Evolutionary conservation across 2,888 invertebrate genomes (phyloP), one percentile per base, ranked within the genome.

Genomic region (Xylocampa areola): DNA sequence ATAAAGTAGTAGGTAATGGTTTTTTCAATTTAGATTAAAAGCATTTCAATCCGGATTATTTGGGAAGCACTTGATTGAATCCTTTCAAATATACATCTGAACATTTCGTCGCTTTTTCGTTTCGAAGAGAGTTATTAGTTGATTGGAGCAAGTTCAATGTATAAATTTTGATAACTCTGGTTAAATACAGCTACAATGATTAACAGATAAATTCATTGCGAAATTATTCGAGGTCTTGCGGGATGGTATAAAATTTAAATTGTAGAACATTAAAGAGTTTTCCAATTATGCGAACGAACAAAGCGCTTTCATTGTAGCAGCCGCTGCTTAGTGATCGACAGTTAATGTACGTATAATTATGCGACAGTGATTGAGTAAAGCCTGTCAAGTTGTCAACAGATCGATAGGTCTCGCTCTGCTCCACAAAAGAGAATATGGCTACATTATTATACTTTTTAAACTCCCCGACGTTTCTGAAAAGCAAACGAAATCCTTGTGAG

Each of bases 1-100:
- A 30, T 37, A 32, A 52, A 49, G 47, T 50, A 53, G 23, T 29
- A 41, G 36, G 32, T 39, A 44, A 54, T 30, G 33, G 33, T 45
- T 61, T 55, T 59, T 72, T 41, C 53, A 49, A 65, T 45, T 64
- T 52, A 49, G 29, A 65, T 65, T 58, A 50, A 65, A 64, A 72
- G 51, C 41, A 44, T 57, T 67, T 43, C 35, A 65, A 66, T 62
- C 48, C 13, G 48, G 47, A 66, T 71, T 66, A 62, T 66, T 52
- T 48, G 52, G 13, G 13, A 57, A 48, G 29, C 35, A 47, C 52
- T 62, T 66, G 39, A 60, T 69, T 49, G 40, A 73, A 73, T 50
- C 63, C 53, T 35, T 67, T 36, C 5, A 50, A 65, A 49, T 37
- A 49, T 37, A 39, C 32, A 43, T 32, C 4, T 10, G 25, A 45